These are phyloP conservation scores for Sericinus montela DNA, from an alignment of 2,888 invertebrate species.

Conservation along the genomic window DNA sequence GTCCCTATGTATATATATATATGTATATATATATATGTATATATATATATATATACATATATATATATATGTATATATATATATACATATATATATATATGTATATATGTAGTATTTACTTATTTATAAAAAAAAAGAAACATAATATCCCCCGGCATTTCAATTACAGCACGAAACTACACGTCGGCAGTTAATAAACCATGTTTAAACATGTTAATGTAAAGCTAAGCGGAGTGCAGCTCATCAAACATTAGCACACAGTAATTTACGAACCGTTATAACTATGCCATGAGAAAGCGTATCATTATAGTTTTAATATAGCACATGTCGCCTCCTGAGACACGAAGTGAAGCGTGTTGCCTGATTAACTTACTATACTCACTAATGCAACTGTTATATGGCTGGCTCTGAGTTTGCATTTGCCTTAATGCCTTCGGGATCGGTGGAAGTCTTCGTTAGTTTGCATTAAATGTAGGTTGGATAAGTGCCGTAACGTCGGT, in stretches of 20 bases:
- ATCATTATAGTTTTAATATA: slow-evolving; percentile 25
- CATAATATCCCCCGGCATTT: no score
- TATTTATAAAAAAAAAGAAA: no score
- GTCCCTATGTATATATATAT: no score
- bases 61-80: no score
- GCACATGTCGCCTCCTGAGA: slow-evolving; percentile 21
- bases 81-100: no score
- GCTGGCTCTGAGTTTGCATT: slow-evolving; percentile 17
- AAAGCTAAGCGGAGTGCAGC: slow-evolving; percentile 1
- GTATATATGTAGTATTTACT: no score
- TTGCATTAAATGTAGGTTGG: slow-evolving; percentile 21
- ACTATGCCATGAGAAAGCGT: slow-evolving; percentile 14
- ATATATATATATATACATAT: no score
- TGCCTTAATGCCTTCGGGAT: slow-evolving; percentile 24
- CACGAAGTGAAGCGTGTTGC: slow-evolving; percentile 12
- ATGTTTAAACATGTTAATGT: slow-evolving; percentile 10
- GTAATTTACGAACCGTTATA: slow-evolving; percentile 12
- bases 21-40: no score
- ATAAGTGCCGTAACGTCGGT: slow-evolving; percentile 2
- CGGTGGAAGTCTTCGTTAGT: slow-evolving; percentile 16
- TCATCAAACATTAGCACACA: slow-evolving; percentile 11
- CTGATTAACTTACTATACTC: slow-evolving; percentile 26
- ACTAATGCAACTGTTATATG: slow-evolving; percentile 30
- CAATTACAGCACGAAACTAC: no score
- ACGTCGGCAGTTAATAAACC: neutral